Base-by-base conservation (phyloP, 2,888 invertebrate genomes). In the Tetramorium bicarinatum region DNA sequence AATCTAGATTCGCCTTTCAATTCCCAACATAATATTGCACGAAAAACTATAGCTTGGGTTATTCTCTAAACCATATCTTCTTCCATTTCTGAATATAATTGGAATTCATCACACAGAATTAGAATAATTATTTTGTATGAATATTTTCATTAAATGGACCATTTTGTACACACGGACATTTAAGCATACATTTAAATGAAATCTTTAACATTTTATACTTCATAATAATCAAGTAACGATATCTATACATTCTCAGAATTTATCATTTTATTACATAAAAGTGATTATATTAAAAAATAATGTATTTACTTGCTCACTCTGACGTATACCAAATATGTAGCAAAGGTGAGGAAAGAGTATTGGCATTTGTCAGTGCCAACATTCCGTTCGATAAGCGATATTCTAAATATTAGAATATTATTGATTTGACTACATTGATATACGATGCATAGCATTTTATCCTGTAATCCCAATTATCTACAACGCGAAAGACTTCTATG, bases 61-160 rank as follows among this genome's bases (percentile, higher is more conserved):
- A 49, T 82, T 82, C 64, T 81, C 76, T 61, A 69, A 74, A 80
- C 49, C 69, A 34, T 64, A 84, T 79, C 56, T 67, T 89, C 85
- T 85, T 87, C 85, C 89, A 89, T 86, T 61, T 79, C 85, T 85
- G 83, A 72, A 18, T 88, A 82, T 74, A 83, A 87, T 85, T 83
- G 86, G 87, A 64, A 89, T 89, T 89, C 89, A 88, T 89, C 89
- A 89, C 88, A 86, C 84, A 87, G 88, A 80, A 69, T 72, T 59
- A 54, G 9, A 38, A 71, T 52, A 71, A 54, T 71, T 54, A 15
- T 71, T 49, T 4, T 29, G 18, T 11, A 13, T n/a, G n/a, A n/a
- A n/a, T 38, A 56, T 41, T 34, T 38, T 54, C 11, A 38, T 71
- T 47, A 75, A 75, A 47, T 21, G 3, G 3, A 21, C 41, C 6